Evolutionary conservation across 2,888 invertebrate genomes (phyloP).

Genomic region (Sylvicola cinctus): DNA sequence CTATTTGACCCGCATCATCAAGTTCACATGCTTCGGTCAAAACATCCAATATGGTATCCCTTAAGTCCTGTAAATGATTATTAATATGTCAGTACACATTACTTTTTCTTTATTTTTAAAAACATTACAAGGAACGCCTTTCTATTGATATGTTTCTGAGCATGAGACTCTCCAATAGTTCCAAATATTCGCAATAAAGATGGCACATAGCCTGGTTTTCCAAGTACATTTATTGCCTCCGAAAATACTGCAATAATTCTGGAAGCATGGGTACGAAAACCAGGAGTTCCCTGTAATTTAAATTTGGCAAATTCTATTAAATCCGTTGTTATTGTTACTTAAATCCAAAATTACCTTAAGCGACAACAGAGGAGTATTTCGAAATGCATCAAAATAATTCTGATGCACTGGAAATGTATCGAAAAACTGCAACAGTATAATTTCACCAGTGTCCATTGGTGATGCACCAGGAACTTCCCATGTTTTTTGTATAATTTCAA

Average conservation of each 20-base stretch:
- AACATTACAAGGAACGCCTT: constrained; percentile 13
- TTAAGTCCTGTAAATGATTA: constrained; percentile 13
- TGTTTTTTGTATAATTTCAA: constrained; percentile 20
- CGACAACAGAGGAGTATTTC: constrained; percentile 17
- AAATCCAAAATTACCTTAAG: too few species aligned
- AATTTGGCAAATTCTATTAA: not conserved
- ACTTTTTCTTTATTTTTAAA: not conserved
- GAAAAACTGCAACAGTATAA: constrained; percentile 18
- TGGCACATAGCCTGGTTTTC: constrained; percentile 15
- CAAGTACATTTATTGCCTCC: constrained; percentile 16
- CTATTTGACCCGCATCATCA: constrained; percentile 16
- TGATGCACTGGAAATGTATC: constrained; percentile 22
- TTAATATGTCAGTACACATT: too few species aligned
- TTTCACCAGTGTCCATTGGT: constrained; percentile 21
- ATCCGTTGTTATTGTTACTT: constrained; percentile 2
- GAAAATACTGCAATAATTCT: constrained; percentile 21
- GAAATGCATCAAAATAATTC: constrained; percentile 19
- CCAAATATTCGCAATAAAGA: constrained; percentile 18
- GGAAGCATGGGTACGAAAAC: constrained; percentile 19
- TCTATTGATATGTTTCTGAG: constrained; percentile 17
- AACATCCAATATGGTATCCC: constrained; percentile 17
- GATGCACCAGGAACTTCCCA: constrained; percentile 21
- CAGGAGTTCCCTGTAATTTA: constrained; percentile 14
- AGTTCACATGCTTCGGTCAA: constrained; percentile 18
- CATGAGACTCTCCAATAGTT: constrained; percentile 17